A percentile compares a stretch with the other conserved stretches of the same genome.
Conservation (phyloP, 2,113 vertebrate species). For the Hippoglossus stenolepis region DNA sequence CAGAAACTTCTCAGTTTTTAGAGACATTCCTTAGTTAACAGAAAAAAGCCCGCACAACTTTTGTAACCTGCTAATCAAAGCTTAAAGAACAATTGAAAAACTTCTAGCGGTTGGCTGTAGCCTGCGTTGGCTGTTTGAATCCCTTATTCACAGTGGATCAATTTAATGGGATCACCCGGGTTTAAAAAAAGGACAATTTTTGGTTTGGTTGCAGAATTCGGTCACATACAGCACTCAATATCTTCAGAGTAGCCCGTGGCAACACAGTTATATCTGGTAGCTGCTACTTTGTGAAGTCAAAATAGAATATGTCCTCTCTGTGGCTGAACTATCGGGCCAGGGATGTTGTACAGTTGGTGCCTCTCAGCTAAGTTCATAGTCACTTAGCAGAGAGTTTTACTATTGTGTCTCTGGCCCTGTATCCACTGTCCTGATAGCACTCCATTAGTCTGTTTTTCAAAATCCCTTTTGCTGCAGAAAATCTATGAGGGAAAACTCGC, state of each 20-base stretch:
- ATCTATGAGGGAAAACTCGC: too few species aligned
- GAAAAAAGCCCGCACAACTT: not conserved
- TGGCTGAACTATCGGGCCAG: too few species aligned
- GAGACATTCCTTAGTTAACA: conserved; percentile 25
- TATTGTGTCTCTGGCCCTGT: conserved; percentile 13
- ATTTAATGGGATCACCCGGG: conserved; percentile 2
- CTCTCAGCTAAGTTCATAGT: conserved; percentile 18
- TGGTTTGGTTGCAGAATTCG: not conserved
- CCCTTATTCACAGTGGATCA: conserved; percentile 7
- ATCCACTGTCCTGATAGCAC: conserved; percentile 14
- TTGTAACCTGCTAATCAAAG: too few species aligned
- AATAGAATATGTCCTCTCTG: too few species aligned
- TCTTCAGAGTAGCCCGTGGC: not conserved
- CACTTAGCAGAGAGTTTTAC: conserved; percentile 14
- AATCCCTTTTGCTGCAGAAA: too few species aligned
- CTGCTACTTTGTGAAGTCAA: too few species aligned
- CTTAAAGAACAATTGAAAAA: too few species aligned
- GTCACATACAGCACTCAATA: not conserved
- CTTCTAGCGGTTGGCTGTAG: not conserved
- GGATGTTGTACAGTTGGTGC: not conserved
- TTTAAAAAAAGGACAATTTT: not conserved
- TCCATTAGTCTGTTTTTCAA: not conserved
- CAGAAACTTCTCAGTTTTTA: conserved; percentile 7
- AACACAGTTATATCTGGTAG: too few species aligned
- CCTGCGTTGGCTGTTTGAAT: conserved; percentile 2